These are phyloP conservation scores for Neodiprion fabricii DNA, from an alignment of 1,140 invertebrate species.

Conservation along the genomic window DNA sequence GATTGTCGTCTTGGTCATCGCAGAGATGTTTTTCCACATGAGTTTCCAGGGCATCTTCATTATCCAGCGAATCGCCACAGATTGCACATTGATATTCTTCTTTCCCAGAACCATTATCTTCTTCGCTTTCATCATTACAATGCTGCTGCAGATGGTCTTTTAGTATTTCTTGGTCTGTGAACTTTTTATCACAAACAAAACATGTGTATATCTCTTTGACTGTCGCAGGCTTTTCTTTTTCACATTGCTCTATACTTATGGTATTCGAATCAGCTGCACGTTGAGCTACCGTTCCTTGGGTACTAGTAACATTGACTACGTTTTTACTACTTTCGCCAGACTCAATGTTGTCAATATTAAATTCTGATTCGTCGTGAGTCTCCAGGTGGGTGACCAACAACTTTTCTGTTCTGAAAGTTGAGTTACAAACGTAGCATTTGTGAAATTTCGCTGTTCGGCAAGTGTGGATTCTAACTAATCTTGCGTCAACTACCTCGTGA, in stretches of 20 bases:
- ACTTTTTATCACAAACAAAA: slow-evolving; percentile 57
- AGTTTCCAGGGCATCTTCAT: slow-evolving; percentile 45
- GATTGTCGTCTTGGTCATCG: slow-evolving; percentile 55
- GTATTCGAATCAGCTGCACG: neutral
- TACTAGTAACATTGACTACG: neutral
- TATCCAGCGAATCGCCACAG: slow-evolving; percentile 48
- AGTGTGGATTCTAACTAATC: slow-evolving; percentile 48
- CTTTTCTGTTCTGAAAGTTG: slow-evolving; percentile 39
- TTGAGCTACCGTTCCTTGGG: slow-evolving; percentile 18
- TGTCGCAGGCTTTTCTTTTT: slow-evolving; percentile 11
- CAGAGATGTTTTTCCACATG: slow-evolving; percentile 54
- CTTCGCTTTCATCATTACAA: slow-evolving; percentile 52
- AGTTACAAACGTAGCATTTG: slow-evolving; percentile 45
- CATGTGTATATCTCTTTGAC: slow-evolving; percentile 43
- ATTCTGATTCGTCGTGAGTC: slow-evolving; percentile 34
- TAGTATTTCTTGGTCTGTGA: slow-evolving; percentile 50
- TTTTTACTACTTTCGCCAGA: neutral
- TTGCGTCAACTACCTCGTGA: slow-evolving; percentile 53
- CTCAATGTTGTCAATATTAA: slow-evolving; percentile 28
- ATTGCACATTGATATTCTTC: slow-evolving; percentile 55
- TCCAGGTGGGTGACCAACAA: slow-evolving; percentile 37
- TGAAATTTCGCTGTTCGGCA: slow-evolving; percentile 38
- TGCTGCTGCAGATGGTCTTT: slow-evolving; percentile 58
- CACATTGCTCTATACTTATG: neutral
- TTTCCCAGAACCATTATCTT: slow-evolving; percentile 36